These are phyloP conservation scores for Tapera naevia DNA, from an alignment of 2,797 vertebrate genomes.

Conservation along the genomic window DNA sequence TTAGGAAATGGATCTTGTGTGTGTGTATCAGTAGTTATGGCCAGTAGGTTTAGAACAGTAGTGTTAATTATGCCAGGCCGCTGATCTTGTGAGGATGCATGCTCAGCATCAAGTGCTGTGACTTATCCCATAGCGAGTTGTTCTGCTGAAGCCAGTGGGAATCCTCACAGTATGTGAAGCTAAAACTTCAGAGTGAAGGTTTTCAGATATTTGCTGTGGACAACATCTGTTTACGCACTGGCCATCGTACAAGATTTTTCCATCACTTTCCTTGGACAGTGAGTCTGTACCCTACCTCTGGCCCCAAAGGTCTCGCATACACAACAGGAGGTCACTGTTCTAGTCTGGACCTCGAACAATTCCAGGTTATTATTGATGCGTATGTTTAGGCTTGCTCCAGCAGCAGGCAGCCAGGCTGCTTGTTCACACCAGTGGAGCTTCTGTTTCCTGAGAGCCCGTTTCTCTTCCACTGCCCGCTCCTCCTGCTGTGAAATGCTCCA, in stretches of 20 bases:
- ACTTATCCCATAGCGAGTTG: not conserved
- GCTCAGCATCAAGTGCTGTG: not conserved
- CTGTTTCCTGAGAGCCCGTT: not conserved
- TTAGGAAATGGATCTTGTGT: not conserved
- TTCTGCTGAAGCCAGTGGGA: not conserved
- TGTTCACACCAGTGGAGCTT: not conserved
- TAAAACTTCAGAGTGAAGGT: not conserved
- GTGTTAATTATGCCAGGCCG: not conserved
- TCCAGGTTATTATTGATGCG: not conserved
- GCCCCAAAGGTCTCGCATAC: not conserved
- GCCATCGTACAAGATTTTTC: not conserved
- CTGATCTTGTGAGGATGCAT: not conserved
- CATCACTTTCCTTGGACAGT: not conserved
- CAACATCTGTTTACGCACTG: not conserved
- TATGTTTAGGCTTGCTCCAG: conserved; percentile 7
- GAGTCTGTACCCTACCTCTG: not conserved
- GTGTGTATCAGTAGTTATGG: not conserved
- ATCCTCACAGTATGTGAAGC: not conserved
- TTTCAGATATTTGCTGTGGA: not conserved
- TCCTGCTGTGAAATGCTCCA: conserved; percentile 63
- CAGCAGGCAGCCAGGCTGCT: conserved; percentile 1
- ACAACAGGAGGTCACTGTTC: not conserved
- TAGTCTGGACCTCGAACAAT: not conserved
- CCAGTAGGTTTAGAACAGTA: not conserved
- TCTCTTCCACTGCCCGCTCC: not conserved